phyloP scores from a whole-genome alignment of 1,140 invertebrate species.

The Tigriopus japonicus region DNA sequence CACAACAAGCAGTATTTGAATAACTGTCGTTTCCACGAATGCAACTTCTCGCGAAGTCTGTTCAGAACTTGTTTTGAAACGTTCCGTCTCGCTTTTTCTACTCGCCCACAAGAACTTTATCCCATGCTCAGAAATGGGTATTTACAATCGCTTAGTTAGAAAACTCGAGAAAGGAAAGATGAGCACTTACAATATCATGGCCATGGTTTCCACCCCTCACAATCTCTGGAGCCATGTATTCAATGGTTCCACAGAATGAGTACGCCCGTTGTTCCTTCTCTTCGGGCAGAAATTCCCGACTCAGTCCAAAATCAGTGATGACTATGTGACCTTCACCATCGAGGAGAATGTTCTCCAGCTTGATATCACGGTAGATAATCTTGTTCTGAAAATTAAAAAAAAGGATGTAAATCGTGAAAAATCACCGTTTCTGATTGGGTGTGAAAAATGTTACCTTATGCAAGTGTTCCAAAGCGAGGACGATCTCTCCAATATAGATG shows the following conservation, averaged over 20 bases:
- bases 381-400: conserved; percentile 41
- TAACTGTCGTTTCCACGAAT: too few relatives aligned
- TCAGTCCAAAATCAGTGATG: conserved; percentile 52
- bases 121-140: too few relatives aligned
- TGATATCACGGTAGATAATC: conserved; percentile 91
- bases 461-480: conserved; percentile 69
- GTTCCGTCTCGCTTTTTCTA: too few relatives aligned
- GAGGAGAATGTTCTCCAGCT: conserved; percentile 76
- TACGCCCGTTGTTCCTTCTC: conserved; percentile 55
- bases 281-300: conserved; percentile 24
- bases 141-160: too few relatives aligned
- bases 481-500: conserved; percentile 78
- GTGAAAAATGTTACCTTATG: conserved; percentile 46
- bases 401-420: neutral
- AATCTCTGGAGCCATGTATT: conserved; percentile 88
- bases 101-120: too few relatives aligned
- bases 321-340: conserved; percentile 74
- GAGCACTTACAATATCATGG: conserved; percentile 65
- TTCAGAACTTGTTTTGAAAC: too few relatives aligned
- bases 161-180: too few relatives aligned
- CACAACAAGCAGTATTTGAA: neutral
- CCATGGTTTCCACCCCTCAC: conserved; percentile 57
- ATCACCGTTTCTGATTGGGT: too few relatives aligned
- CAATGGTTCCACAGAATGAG: conserved; percentile 94
- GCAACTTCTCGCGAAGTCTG: too few relatives aligned